Evolutionary conservation across 2,797 vertebrate species (phyloP).

Genomic region (Gymnodraco acuticeps): DNA sequence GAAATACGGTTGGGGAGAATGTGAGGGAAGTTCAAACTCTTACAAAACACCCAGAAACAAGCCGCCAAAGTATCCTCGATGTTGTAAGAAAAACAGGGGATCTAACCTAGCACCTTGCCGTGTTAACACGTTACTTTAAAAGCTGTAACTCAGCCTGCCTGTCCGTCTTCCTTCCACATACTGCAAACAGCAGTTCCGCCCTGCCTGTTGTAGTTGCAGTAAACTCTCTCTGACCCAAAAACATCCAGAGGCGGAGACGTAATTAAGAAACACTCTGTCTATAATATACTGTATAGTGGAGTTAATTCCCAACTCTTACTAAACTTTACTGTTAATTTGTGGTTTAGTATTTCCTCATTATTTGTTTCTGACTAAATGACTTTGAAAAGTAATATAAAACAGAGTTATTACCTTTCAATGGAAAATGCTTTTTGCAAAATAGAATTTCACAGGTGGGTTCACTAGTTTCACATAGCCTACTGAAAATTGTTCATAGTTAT

Average conservation of each 20-base stretch:
- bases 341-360: neutral
- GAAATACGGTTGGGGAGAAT: conserved; percentile 68
- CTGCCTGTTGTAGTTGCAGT: conserved; percentile 70
- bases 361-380: neutral
- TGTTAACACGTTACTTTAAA: conserved; percentile 5
- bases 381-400: neutral
- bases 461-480: neutral
- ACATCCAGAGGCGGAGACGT: conserved; percentile 71
- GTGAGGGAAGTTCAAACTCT: conserved; percentile 73
- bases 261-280: conserved; percentile 13
- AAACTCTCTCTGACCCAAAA: conserved; percentile 79
- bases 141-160: conserved; percentile 45
- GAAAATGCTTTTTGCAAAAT: neutral
- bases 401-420: neutral
- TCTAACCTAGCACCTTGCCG: conserved; percentile 3
- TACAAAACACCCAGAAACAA: conserved; percentile 52
- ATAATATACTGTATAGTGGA: neutral
- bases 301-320: neutral
- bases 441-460: neutral
- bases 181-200: conserved; percentile 74
- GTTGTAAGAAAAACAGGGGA: neutral
- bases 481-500: neutral
- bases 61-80: conserved; percentile 29
- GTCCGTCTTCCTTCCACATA: conserved; percentile 53
- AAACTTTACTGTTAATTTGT: neutral